Conservation (phyloP, 2,888 invertebrate species). For the Corbicula japonica region DNA sequence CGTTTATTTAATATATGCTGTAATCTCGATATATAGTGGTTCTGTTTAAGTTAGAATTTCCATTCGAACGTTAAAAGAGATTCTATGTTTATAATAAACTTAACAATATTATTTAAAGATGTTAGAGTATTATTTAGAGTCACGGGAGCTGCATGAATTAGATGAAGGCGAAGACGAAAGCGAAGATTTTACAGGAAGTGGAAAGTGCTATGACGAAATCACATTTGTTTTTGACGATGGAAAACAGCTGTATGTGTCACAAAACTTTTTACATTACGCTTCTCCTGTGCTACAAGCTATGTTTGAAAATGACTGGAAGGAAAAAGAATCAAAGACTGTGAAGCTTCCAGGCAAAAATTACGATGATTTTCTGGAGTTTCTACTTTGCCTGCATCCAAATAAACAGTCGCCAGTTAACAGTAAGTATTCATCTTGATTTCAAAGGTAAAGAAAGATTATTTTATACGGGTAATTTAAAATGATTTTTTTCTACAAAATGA, state of each 20-base stretch:
- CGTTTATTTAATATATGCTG: too few relatives aligned
- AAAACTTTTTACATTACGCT: conserved; percentile 2
- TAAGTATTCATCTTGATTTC: conserved; percentile 6
- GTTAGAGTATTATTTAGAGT: too few relatives aligned
- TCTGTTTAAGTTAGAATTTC: too few relatives aligned
- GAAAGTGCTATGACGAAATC: conserved; percentile 2
- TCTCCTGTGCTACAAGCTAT: conserved; percentile 18
- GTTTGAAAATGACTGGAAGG: neutral
- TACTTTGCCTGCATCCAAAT: conserved; percentile 10
- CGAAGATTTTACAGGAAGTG: neutral
- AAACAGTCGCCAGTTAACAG: neutral
- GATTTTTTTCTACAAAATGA: too few relatives aligned
- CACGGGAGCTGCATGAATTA: too few relatives aligned
- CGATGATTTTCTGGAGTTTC: conserved; percentile 1
- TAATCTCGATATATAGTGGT: too few relatives aligned
- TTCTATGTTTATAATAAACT: too few relatives aligned
- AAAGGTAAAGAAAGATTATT: too few relatives aligned
- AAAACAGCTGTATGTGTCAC: conserved; percentile 12
- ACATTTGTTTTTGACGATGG: conserved; percentile 13
- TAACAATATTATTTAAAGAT: too few relatives aligned
- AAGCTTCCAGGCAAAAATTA: neutral
- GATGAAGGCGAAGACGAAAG: too few relatives aligned
- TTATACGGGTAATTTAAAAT: too few relatives aligned
- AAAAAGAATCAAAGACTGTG: neutral
- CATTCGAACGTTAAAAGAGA: too few relatives aligned